These are phyloP conservation scores for Scelioninae gen. 1 DNA, from an alignment of 2,888 invertebrate species.

Conservation along the genomic window DNA sequence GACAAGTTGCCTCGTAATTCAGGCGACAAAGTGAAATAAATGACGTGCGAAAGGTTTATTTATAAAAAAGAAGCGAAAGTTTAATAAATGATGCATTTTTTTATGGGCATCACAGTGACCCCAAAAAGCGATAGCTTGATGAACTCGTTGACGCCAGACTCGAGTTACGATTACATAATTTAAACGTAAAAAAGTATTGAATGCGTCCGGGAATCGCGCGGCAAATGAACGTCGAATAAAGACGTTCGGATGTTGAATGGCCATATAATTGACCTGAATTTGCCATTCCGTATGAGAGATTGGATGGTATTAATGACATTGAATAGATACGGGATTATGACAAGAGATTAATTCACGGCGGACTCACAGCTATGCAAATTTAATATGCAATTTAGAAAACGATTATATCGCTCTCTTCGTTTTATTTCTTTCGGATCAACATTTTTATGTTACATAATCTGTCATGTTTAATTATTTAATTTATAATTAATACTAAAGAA, in stretches of 20 bases:
- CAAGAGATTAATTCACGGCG: conserved; percentile 33
- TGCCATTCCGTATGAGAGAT: conserved; percentile 34
- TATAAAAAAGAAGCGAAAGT: conserved; percentile 55
- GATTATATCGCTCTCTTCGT: background rate
- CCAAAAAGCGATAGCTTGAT: conserved; percentile 36
- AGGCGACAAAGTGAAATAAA: conserved; percentile 32
- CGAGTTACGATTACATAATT: conserved; percentile 41
- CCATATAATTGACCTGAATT: conserved; percentile 56
- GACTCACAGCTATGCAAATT: conserved; percentile 16
- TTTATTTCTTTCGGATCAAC: background rate
- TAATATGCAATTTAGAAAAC: conserved; percentile 24
- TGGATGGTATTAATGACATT: conserved; percentile 31
- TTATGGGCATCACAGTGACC: conserved; percentile 28
- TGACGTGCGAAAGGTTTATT: conserved; percentile 30
- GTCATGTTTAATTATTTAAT: background rate
- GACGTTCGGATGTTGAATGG: conserved; percentile 48
- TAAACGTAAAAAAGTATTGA: conserved; percentile 10
- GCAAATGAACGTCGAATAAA: conserved; percentile 42
- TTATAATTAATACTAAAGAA: background rate
- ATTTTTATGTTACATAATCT: background rate
- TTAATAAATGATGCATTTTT: conserved; percentile 46
- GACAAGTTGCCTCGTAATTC: conserved; percentile 39
- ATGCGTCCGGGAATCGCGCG: conserved; percentile 16
- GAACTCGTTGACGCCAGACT: conserved; percentile 35
- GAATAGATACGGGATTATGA: conserved; percentile 32